A percentile compares a stretch with the other conserved stretches of the same genome.
Conservation (phyloP, 2,113 vertebrate genomes). For the Anarrhichthys ocellatus region DNA sequence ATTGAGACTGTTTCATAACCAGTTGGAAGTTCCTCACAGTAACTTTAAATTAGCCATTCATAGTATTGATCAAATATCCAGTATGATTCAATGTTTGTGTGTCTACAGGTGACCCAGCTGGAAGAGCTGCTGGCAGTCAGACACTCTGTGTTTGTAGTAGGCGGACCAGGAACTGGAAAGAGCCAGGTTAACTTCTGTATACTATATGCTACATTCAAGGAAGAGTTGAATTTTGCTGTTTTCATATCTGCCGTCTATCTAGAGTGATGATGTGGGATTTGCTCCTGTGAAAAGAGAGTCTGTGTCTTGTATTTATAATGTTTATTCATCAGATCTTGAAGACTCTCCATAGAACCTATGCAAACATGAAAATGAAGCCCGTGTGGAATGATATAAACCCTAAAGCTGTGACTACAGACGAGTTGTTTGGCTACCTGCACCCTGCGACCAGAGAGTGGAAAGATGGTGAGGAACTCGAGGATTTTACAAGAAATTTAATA, state of each 20-base stretch:
- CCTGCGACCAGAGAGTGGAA: conserved; percentile 84
- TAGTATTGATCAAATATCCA: not conserved
- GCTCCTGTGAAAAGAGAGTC: not conserved
- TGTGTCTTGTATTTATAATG: not conserved
- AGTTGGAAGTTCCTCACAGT: too few relatives aligned
- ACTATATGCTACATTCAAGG: not conserved
- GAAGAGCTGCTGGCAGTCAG: conserved; percentile 83
- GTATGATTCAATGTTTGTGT: not conserved
- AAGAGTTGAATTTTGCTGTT: not conserved
- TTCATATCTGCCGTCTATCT: not conserved
- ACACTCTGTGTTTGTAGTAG: conserved; percentile 84
- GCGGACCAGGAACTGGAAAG: conserved; percentile 85
- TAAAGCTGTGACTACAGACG: conserved; percentile 83
- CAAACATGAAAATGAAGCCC: conserved; percentile 81
- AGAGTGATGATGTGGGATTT: not conserved
- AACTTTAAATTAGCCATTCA: not conserved
- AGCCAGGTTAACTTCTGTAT: conserved; percentile 74
- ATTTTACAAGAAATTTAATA: not conserved
- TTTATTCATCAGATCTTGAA: conserved; percentile 79
- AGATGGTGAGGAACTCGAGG: conserved; percentile 77
- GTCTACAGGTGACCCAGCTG: conserved; percentile 81
- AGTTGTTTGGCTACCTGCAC: conserved; percentile 84
- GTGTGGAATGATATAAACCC: conserved; percentile 82
- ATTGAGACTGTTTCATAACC: not conserved
- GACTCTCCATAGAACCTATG: conserved; percentile 79